phyloP scores from a whole-genome alignment of 2,113 vertebrate genomes.

The Phylloscopus whistleri region DNA sequence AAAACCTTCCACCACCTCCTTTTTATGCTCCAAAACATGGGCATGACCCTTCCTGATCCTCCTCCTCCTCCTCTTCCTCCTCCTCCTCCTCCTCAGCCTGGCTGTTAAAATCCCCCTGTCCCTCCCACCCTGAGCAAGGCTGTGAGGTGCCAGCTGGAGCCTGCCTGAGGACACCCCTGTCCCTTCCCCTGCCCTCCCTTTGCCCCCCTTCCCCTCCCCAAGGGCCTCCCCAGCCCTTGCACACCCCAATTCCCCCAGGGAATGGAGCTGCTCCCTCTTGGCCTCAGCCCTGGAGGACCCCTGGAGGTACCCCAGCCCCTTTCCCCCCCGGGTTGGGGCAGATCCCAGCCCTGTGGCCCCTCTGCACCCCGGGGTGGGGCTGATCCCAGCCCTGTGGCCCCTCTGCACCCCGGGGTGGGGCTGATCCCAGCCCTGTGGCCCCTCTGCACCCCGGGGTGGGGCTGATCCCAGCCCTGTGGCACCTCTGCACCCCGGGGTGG shows the following conservation, averaged over 20 bases:
- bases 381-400: background rate
- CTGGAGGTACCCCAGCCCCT: background rate
- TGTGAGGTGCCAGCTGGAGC: background rate
- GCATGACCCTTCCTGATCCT: background rate
- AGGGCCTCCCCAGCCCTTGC: background rate
- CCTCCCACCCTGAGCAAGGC: background rate
- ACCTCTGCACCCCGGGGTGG: rapidly evolving
- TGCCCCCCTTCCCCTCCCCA: background rate
- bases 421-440: background rate
- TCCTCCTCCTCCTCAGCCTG: background rate
- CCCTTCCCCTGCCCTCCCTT: background rate
- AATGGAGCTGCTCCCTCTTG: background rate
- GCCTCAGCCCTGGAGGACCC: background rate
- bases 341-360: background rate
- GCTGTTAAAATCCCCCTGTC: background rate
- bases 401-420: background rate
- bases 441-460: background rate
- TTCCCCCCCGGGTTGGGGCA: rapidly evolving
- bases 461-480: background rate
- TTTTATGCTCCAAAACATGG: background rate
- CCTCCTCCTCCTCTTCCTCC: background rate
- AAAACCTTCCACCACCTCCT: background rate
- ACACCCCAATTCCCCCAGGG: background rate
- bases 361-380: background rate
- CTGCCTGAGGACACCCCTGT: background rate